phyloP scores from a whole-genome alignment of 2,888 invertebrate species.

The Drosophila koepferae region DNA sequence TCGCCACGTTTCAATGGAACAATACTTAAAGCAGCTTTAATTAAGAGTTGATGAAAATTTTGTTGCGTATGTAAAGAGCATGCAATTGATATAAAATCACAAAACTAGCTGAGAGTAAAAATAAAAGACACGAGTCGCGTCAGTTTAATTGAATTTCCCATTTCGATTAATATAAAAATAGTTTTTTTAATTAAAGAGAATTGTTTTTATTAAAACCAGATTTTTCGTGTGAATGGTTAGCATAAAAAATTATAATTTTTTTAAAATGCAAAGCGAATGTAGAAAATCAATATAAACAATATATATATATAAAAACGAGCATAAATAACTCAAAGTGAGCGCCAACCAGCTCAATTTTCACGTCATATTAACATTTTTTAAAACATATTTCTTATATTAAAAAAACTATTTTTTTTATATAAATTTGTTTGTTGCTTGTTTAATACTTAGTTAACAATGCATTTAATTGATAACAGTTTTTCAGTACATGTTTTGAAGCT shows the following conservation, averaged over 20 bases:
- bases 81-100: not conserved
- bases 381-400: not conserved
- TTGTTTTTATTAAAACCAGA: not conserved
- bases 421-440: not conserved
- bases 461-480: not conserved
- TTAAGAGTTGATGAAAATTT: not conserved
- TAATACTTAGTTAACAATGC: constrained; percentile 1
- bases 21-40: not conserved
- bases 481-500: not conserved
- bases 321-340: not conserved
- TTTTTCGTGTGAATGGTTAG: not conserved
- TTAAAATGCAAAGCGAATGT: not conserved
- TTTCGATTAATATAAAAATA: not conserved
- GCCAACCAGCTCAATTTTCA: not conserved
- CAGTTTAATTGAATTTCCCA: not conserved
- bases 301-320: not conserved
- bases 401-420: not conserved
- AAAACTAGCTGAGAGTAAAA: not conserved
- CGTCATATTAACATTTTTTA: not conserved
- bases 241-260: not conserved
- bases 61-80: not conserved
- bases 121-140: not conserved
- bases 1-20: not conserved
- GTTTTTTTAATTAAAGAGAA: not conserved
- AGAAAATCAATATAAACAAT: not conserved